These are phyloP conservation scores for Bombyx huttoni DNA, from an alignment of 2,888 invertebrate genomes.

Conservation along the genomic window DNA sequence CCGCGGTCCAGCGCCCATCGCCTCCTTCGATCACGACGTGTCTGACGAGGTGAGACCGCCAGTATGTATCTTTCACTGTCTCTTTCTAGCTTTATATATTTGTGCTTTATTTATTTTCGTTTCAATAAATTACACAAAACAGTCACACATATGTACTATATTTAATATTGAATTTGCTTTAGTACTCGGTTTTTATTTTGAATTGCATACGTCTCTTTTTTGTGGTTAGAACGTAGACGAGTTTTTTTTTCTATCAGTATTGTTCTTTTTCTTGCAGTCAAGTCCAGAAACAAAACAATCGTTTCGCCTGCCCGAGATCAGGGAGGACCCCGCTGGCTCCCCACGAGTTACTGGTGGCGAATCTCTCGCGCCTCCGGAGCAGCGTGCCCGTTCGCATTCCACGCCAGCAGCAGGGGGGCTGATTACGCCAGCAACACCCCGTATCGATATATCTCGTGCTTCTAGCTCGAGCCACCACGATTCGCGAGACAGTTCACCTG, in stretches of 20 bases:
- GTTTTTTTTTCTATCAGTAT: too few relatives aligned
- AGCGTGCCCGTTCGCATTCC: conserved; percentile 53
- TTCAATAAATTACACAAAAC: neutral
- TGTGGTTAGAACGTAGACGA: neutral
- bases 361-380: conserved; percentile 35
- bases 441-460: conserved; percentile 91
- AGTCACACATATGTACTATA: too few relatives aligned
- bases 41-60: conserved; percentile 80
- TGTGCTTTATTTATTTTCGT: conserved; percentile 8
- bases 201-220: neutral
- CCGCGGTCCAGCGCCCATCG: conserved; percentile 94
- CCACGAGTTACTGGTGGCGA: conserved; percentile 15
- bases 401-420: conserved; percentile 39
- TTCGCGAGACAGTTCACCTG: conserved; percentile 87
- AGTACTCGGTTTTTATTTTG: neutral
- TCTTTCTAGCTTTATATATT: conserved; percentile 32
- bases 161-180: neutral
- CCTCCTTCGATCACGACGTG: conserved; percentile 90
- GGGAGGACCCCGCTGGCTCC: conserved; percentile 44
- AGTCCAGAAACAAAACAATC: conserved; percentile 73
- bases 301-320: conserved; percentile 57
- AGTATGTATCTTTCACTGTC: conserved; percentile 64
- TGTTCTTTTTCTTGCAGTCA: conserved; percentile 52
- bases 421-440: conserved; percentile 81
- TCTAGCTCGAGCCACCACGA: conserved; percentile 92